Evolutionary conservation across 2,113 vertebrate genomes (phyloP).

Genomic region (Alligator mississippiensis): DNA sequence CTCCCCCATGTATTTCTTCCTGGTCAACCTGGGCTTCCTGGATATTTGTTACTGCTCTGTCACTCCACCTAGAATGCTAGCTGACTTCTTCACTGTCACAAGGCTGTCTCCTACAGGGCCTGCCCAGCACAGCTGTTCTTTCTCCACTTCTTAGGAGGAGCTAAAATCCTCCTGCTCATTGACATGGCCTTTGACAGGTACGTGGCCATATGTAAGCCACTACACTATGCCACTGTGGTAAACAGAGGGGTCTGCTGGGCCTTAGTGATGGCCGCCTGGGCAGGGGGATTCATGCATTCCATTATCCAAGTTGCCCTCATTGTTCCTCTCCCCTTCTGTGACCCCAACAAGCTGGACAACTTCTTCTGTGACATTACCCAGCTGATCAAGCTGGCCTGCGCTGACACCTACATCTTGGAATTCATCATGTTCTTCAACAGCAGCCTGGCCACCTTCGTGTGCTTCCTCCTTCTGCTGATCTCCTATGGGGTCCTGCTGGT

Average conservation of each 20-base stretch:
- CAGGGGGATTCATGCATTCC: not conserved
- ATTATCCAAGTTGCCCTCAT: not conserved
- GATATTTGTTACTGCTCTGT: slow-evolving; percentile 60
- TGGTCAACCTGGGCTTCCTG: slow-evolving; percentile 50
- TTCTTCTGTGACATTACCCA: slow-evolving; percentile 31
- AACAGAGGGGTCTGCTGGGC: not conserved
- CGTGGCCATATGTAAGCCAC: slow-evolving; percentile 52
- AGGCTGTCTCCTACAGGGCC: slow-evolving; percentile 48
- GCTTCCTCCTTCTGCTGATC: not conserved
- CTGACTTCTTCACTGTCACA: slow-evolving; percentile 27
- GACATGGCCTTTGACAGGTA: slow-evolving; percentile 64
- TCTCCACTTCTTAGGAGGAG: slow-evolving; percentile 53
- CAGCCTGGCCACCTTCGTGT: not conserved
- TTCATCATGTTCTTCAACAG: slow-evolving; percentile 17
- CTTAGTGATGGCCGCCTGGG: not conserved
- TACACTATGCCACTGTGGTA: slow-evolving; percentile 45
- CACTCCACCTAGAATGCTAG: slow-evolving; percentile 62
- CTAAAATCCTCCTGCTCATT: slow-evolving; percentile 40
- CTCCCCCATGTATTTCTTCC: slow-evolving; percentile 65
- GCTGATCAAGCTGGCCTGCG: slow-evolving; percentile 15
- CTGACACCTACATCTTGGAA: not conserved
- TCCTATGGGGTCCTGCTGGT: not conserved
- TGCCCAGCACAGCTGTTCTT: slow-evolving; percentile 67
- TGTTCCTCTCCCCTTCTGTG: not conserved
- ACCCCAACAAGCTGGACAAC: slow-evolving; percentile 11